Percentiles rank a stretch among this genome's conserved stretches.
Conservation (phyloP, 2,797 vertebrate genomes). For the Gila robusta region DNA sequence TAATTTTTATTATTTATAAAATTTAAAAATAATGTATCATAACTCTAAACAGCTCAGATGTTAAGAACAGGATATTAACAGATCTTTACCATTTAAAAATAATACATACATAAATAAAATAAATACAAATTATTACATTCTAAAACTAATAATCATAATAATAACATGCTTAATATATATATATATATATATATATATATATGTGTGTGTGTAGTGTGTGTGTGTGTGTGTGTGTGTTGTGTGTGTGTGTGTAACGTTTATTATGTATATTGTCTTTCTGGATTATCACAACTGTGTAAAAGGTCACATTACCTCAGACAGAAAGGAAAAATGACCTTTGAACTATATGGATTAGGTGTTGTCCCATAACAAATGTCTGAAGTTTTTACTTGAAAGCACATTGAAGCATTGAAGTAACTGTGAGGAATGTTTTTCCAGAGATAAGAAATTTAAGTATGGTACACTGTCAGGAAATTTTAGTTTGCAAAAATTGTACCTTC, state of each 20-base stretch:
- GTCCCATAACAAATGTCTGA: conserved; percentile 33
- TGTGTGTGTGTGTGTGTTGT: no score
- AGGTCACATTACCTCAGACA: conserved; percentile 48
- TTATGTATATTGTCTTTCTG: not conserved
- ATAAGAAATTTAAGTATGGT: not conserved
- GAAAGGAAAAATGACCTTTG: conserved; percentile 51
- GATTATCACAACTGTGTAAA: conserved; percentile 52
- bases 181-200: not conserved
- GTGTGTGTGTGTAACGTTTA: not conserved
- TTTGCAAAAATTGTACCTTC: not conserved
- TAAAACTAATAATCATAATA: not conserved
- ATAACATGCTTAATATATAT: not conserved
- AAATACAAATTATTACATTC: not conserved
- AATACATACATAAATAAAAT: not conserved
- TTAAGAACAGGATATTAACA: not conserved
- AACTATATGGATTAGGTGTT: conserved; percentile 31
- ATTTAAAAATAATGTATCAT: not conserved
- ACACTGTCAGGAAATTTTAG: not conserved
- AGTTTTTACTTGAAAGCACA: not conserved
- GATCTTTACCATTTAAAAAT: not conserved
- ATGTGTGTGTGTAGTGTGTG: no score
- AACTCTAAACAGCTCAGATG: not conserved
- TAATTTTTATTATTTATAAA: not conserved
- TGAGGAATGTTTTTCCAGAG: not conserved
- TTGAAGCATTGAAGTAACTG: not conserved